phyloP scores from a whole-genome alignment of 2,797 vertebrate species.

The Dermochelys coriacea region DNA sequence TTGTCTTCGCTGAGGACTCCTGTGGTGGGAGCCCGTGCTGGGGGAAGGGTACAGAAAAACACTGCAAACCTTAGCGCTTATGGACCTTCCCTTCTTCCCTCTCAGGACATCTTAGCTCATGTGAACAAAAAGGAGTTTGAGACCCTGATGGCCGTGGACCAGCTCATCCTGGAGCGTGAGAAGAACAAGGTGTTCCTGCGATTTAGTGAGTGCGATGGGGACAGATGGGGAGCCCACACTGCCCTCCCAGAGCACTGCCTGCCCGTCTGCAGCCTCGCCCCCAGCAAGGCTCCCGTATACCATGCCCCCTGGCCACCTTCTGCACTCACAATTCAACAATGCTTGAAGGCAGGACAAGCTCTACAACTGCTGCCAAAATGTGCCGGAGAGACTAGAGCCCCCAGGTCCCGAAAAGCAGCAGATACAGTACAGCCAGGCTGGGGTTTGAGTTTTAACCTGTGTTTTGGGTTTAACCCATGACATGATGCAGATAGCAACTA shows the following conservation, averaged over 20 bases:
- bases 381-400: neutral
- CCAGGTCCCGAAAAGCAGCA: fast-evolving
- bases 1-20: neutral
- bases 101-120: constrained; percentile 93
- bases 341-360: neutral
- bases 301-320: neutral
- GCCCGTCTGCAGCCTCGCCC: neutral
- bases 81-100: fast-evolving
- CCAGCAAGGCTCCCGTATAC: neutral
- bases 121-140: constrained; percentile 96
- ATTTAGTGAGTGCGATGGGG: constrained; percentile 85
- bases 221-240: neutral
- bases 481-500: neutral
- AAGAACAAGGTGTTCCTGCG: constrained; percentile 96
- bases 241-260: neutral
- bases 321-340: fast-evolving
- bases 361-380: neutral
- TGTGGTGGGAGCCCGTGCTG: neutral
- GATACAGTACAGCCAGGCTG: fast-evolving
- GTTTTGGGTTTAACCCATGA: neutral
- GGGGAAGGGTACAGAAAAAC: fast-evolving
- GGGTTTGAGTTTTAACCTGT: neutral
- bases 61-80: neutral
- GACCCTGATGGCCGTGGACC: constrained; percentile 93
- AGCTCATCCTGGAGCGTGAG: constrained; percentile 94